These are phyloP conservation scores for Microctonus hyperodae DNA, from an alignment of 2,888 invertebrate species.

Conservation along the genomic window DNA sequence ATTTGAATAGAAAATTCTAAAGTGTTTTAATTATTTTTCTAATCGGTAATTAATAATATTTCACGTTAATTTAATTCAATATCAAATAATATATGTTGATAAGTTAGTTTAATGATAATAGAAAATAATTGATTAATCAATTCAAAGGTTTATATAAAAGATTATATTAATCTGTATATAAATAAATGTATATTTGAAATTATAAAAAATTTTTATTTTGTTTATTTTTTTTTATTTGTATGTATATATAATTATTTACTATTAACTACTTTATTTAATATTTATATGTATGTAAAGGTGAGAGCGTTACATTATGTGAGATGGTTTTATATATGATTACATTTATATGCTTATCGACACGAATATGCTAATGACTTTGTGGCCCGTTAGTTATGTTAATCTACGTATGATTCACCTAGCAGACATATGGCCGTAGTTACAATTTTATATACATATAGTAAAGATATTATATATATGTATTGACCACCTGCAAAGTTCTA, in stretches of 20 bases:
- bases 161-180: no score
- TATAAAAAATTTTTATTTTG: no score
- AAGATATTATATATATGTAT: constrained; percentile 42
- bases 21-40: background rate
- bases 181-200: no score
- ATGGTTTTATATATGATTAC: constrained; percentile 47
- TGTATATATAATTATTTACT: background rate
- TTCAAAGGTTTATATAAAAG: no score
- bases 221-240: background rate
- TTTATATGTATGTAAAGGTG: constrained; percentile 22
- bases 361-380: constrained; percentile 45
- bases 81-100: background rate
- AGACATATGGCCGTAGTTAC: constrained; percentile 52
- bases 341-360: constrained; percentile 57
- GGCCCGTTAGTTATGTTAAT: constrained; percentile 56
- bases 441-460: constrained; percentile 11
- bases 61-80: background rate
- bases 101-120: no score
- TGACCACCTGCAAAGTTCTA: constrained; percentile 56
- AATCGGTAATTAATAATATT: background rate
- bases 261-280: background rate
- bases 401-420: constrained; percentile 58
- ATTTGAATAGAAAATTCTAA: no score
- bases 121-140: no score
- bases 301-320: constrained; percentile 39